Percentiles rank a stretch among this genome's conserved stretches.
Evolutionary conservation across 2,797 vertebrate species (phyloP).

Genomic region (Oreonectes daqikongensis): DNA sequence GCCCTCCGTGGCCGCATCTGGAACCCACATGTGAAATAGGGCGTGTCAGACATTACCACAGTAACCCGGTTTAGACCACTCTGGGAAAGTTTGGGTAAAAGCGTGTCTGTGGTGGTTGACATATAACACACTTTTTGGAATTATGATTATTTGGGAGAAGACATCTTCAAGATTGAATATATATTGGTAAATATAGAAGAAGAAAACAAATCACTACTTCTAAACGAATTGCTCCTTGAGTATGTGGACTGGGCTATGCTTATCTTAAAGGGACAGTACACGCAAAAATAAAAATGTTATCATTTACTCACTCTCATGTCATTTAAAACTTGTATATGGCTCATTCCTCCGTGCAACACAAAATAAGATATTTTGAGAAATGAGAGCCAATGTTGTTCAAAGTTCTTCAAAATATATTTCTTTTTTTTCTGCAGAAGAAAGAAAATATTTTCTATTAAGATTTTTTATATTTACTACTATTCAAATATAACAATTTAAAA

Average conservation of each 20-base stretch:
- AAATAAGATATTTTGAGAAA: too few relatives aligned
- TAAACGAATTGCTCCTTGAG: background rate
- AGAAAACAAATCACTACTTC: background rate
- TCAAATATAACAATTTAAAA: too few relatives aligned
- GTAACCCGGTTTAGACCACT: slow-evolving; percentile 50
- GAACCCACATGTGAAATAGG: slow-evolving; percentile 67
- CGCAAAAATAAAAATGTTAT: too few relatives aligned
- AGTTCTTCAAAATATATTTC: too few relatives aligned
- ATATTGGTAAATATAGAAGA: background rate
- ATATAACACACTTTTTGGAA: slow-evolving; percentile 22
- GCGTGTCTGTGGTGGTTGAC: slow-evolving; percentile 55
- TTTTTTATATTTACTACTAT: too few relatives aligned
- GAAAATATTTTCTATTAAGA: too few relatives aligned
- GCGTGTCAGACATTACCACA: slow-evolving; percentile 54
- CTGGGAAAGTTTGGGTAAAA: slow-evolving; percentile 62
- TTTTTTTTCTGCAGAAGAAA: too few relatives aligned
- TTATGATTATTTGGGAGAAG: slow-evolving; percentile 7
- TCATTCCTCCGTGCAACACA: too few relatives aligned
- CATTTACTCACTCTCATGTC: too few relatives aligned
- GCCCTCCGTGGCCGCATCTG: slow-evolving; percentile 67
- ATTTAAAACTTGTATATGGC: too few relatives aligned
- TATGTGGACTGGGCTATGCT: background rate
- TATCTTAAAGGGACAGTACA: background rate
- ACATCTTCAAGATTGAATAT: background rate
- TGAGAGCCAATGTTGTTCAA: too few relatives aligned